A percentile compares a stretch with the other conserved stretches of the same genome.
phyloP scores from a whole-genome alignment of 2,888 invertebrate species.

The Eilema griseolum region DNA sequence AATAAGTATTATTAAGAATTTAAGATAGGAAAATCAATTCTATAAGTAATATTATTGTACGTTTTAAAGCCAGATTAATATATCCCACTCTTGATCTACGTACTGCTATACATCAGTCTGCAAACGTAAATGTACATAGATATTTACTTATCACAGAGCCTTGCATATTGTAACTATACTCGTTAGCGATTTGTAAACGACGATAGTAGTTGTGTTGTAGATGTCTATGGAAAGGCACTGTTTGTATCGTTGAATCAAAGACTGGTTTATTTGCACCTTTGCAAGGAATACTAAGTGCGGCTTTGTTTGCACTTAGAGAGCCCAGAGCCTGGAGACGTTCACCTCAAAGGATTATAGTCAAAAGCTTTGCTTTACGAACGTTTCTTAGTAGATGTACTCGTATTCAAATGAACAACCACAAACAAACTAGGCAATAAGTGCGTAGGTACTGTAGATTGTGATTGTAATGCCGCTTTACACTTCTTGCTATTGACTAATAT shows the following conservation, averaged over 20 bases:
- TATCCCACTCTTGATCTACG: too few relatives aligned
- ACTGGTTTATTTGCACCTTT: constrained; percentile 27
- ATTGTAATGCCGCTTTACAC: too few relatives aligned
- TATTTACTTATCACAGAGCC: not conserved
- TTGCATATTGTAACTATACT: not conserved
- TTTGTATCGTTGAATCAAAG: constrained; percentile 16
- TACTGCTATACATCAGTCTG: too few relatives aligned
- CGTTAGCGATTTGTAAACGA: not conserved
- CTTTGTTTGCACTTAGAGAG: constrained; percentile 24
- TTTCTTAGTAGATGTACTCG: not conserved
- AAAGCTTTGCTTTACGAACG: not conserved
- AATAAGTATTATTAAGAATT: too few relatives aligned
- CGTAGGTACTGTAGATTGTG: too few relatives aligned
- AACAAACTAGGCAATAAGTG: not conserved
- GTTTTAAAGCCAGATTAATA: too few relatives aligned
- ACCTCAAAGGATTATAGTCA: constrained; percentile 10
- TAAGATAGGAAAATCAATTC: too few relatives aligned
- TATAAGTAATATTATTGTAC: too few relatives aligned
- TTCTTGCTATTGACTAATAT: too few relatives aligned
- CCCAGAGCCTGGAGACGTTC: not conserved
- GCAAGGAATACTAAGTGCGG: constrained; percentile 30
- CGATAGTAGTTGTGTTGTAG: not conserved
- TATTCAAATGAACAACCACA: not conserved
- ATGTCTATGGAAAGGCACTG: not conserved
- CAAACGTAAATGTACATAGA: too few relatives aligned